Conservation (phyloP, 2,797 vertebrate genomes). For the Syngnathus rostellatus region DNA sequence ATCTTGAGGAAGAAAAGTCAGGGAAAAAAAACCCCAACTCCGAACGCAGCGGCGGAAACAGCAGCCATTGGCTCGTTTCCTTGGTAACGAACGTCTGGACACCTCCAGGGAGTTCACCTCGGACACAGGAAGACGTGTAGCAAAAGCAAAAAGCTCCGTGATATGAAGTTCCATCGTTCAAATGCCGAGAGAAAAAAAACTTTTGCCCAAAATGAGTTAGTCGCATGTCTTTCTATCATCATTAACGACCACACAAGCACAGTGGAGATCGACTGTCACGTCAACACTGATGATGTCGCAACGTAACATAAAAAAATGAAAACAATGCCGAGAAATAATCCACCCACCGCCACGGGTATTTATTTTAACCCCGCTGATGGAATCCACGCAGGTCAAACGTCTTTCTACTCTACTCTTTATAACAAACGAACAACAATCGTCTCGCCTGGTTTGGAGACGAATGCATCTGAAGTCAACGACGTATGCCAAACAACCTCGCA, state of each 20-base stretch:
- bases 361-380: neutral
- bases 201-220: neutral
- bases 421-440: neutral
- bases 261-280: neutral
- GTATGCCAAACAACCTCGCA: neutral
- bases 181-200: neutral
- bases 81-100: neutral
- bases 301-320: neutral
- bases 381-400: neutral
- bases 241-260: neutral
- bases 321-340: neutral
- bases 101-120: neutral
- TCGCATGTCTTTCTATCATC: neutral
- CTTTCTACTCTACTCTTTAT: neutral
- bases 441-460: neutral
- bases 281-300: neutral
- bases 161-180: neutral
- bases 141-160: neutral
- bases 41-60: neutral
- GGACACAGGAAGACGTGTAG: neutral
- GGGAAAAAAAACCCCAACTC: too few relatives aligned
- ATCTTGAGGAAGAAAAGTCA: neutral
- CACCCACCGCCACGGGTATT: neutral
- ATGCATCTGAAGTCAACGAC: neutral
- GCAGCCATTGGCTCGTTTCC: slow-evolving; percentile 1